Percentiles rank a stretch among this genome's conserved stretches.
These are phyloP conservation scores for Trididemnum nubilum DNA, from an alignment of 23 tunicate species.

Conservation along the genomic window DNA sequence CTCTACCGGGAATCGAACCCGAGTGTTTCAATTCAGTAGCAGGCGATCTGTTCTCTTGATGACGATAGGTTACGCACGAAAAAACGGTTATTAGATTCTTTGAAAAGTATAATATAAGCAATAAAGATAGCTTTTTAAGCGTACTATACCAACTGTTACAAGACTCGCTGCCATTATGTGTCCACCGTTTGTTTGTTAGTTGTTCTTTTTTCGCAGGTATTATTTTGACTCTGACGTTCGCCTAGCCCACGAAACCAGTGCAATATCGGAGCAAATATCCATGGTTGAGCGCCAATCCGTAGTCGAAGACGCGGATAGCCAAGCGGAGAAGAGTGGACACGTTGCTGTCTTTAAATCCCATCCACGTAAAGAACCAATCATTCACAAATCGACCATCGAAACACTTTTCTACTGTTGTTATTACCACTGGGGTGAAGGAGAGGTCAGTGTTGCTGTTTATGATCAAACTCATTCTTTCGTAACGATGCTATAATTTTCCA, in stretches of 20 bases:
- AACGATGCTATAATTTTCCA: slow-evolving; percentile 3
- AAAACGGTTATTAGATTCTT: no score
- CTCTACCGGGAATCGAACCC: no score
- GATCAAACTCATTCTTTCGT: no score
- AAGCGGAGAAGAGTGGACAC: slow-evolving; percentile 49
- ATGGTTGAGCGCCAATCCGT: slow-evolving; percentile 66
- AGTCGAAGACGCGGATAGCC: slow-evolving; percentile 70
- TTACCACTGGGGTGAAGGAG: slow-evolving; percentile 91
- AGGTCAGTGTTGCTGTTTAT: slow-evolving; percentile 39
- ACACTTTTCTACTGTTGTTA: slow-evolving; percentile 80
- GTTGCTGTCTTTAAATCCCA: slow-evolving; percentile 72
- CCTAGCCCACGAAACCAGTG: slow-evolving; percentile 54
- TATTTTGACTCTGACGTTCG: slow-evolving; percentile 78
- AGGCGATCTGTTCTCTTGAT: no score
- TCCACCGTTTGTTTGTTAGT: no score
- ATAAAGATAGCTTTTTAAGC: no score
- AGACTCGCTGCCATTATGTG: no score
- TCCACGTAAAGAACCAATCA: slow-evolving; percentile 65
- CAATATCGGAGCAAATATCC: slow-evolving; percentile 63
- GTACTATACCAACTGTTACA: no score
- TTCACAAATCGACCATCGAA: slow-evolving; percentile 49
- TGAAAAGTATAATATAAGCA: no score
- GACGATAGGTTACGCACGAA: no score
- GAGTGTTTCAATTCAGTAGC: no score
- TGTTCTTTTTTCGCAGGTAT: slow-evolving; percentile 41